Percentiles rank a stretch among this genome's conserved stretches.
These are phyloP conservation scores for Chaenocephalus aceratus DNA, from an alignment of 2,113 vertebrate species.

Conservation along the genomic window DNA sequence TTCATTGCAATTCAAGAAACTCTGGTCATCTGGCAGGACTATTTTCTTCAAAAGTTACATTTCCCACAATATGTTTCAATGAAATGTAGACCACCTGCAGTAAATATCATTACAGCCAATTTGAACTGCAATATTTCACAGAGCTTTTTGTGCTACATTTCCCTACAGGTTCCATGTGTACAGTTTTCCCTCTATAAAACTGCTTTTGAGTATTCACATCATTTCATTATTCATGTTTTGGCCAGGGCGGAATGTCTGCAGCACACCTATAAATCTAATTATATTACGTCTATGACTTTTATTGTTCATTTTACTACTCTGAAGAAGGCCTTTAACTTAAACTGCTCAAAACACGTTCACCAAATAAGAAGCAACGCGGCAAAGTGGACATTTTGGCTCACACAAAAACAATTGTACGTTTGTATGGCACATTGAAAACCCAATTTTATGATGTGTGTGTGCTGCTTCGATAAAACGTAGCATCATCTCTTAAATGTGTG, in stretches of 20 bases:
- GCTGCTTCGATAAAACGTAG: constrained; percentile 33
- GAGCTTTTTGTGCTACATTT: constrained; percentile 64
- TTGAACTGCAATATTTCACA: constrained; percentile 81
- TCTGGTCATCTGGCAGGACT: constrained; percentile 63
- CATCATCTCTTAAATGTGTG: constrained; percentile 33
- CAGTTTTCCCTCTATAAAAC: constrained; percentile 66
- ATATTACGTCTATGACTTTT: constrained; percentile 67
- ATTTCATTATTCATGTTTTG: constrained; percentile 72
- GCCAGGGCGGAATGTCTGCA: constrained; percentile 57
- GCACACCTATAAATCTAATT: constrained; percentile 68
- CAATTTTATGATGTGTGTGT: constrained; percentile 25
- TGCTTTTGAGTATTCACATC: constrained; percentile 59
- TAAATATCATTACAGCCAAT: constrained; percentile 83
- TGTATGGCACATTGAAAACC: constrained; percentile 27
- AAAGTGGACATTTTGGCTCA: constrained; percentile 21
- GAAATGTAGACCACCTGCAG: constrained; percentile 79
- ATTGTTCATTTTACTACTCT: constrained; percentile 56
- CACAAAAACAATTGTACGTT: constrained; percentile 19
- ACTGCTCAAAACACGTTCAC: constrained; percentile 43
- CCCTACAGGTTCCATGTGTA: constrained; percentile 65
- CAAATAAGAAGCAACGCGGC: constrained; percentile 29
- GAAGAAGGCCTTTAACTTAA: constrained; percentile 46
- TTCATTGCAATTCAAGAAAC: constrained; percentile 59
- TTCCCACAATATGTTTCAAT: constrained; percentile 80
- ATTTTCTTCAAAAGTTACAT: constrained; percentile 67